Evolutionary conservation across 2,888 invertebrate genomes (phyloP), one percentile per base, ranked within the genome.

Genomic region (Trimorus sp.): DNA sequence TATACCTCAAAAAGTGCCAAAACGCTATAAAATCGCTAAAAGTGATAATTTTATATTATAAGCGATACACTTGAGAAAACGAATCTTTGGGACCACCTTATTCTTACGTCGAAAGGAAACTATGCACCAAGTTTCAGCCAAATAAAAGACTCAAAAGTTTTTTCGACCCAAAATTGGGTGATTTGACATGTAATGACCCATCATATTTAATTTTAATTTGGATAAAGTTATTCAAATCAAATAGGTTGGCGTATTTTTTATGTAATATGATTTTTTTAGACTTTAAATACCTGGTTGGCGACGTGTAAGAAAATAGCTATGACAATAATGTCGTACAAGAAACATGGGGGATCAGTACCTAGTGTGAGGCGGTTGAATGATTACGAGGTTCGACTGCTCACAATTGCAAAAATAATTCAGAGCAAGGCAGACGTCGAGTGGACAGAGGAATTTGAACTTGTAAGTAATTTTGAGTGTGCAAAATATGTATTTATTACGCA

Each of bases 191-290:
- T n/a, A n/a, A n/a, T n/a, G n/a, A n/a, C n/a, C n/a, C n/a, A 38
- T 38, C 38, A 38, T 38, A 38, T 38, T 38, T 7, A 38, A 38
- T 38, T 38, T 38, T 38, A 7, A 8, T 38, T 38, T 38, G 5
- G 6, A 38, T 5, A 38, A 38, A 8, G 38, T 5, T 38, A 38
- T 38, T 38, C 38, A 38, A 38, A 38, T 38, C 6, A 38, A 38
- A 38, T 38, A 38, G 5, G 48, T 48, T 48, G 48, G n/a, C 48
- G n/a, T 48, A 48, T 48, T 48, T n/a, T 12, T 48, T 12, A 48
- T 12, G 48, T 12, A 48, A 48, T 48, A 48, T 48, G n/a, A 48
- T 48, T 48, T 48, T n/a, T n/a, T n/a, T n/a, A 48, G 48, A 48
- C 48, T 12, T 48, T 48, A 48, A 48, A 48, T 12, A 12, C 48